A percentile compares a stretch with the other conserved stretches of the same genome.
Evolutionary conservation across 1,140 invertebrate genomes (phyloP).

Genomic region (Thereuonema tuberculata): DNA sequence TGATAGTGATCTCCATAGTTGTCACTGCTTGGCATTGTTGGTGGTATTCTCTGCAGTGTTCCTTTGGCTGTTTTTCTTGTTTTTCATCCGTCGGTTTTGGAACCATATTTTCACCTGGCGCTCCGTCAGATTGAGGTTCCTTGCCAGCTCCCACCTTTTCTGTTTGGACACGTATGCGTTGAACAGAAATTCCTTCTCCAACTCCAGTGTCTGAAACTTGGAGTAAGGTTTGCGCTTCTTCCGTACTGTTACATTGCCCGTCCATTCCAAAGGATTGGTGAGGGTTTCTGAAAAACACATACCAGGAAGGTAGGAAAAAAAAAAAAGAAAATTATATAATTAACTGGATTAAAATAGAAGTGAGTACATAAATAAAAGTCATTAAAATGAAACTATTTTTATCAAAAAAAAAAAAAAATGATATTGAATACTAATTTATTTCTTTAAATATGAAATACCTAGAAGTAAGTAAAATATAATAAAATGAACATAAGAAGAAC

Average conservation of each 20-base stretch:
- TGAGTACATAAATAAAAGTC: not conserved
- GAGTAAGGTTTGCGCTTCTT: constrained; percentile 97
- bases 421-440: too few relatives aligned
- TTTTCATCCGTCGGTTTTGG: constrained; percentile 98
- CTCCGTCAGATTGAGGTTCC: constrained; percentile 84
- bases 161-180: constrained; percentile 96
- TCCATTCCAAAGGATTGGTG: constrained; percentile 76
- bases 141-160: constrained; percentile 88
- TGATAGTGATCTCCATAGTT: not conserved
- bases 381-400: too few relatives aligned
- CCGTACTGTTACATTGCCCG: constrained; percentile 75
- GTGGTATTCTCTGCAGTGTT: constrained; percentile 34
- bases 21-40: constrained; percentile 4
- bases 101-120: constrained; percentile 90
- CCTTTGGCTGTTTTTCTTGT: constrained; percentile 90
- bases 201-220: constrained; percentile 87
- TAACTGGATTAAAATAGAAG: not conserved
- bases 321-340: constrained; percentile 3
- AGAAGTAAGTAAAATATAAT: too few relatives aligned
- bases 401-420: constrained; percentile 5
- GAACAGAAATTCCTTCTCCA: constrained; percentile 94
- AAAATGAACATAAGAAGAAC: too few relatives aligned
- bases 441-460: too few relatives aligned
- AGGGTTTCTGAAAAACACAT: constrained; percentile 7
- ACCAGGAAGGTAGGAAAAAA: not conserved